Conservation (phyloP, 2,113 vertebrate species). For the Aplodontia rufa region DNA sequence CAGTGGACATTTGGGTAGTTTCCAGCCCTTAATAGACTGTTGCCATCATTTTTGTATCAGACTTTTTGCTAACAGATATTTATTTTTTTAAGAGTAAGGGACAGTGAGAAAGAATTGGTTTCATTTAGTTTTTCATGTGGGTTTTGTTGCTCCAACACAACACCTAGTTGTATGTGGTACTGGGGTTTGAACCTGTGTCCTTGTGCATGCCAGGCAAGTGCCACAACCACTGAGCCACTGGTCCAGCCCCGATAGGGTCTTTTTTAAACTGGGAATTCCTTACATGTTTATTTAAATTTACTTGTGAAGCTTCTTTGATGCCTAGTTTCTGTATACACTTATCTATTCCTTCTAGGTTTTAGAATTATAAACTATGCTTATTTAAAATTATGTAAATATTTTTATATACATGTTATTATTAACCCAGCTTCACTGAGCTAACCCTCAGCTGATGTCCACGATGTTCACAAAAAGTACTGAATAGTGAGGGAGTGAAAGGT, state of each 20-base stretch:
- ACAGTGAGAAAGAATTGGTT: no score
- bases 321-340: not conserved
- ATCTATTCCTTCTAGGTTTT: not conserved
- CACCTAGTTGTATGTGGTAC: no score
- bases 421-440: not conserved
- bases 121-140: no score
- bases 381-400: not conserved
- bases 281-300: not conserved
- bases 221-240: no score
- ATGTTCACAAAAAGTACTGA: not conserved
- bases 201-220: no score
- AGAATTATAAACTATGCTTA: not conserved
- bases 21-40: not conserved
- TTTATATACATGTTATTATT: not conserved
- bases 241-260: no score
- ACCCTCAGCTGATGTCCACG: not conserved
- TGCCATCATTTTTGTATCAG: not conserved
- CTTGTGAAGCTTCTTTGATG: not conserved
- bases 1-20: not conserved
- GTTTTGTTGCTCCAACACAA: no score
- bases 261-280: not conserved
- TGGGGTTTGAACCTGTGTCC: no score
- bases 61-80: not conserved
- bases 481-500: not conserved
- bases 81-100: no score